Evolutionary conservation across 1,140 invertebrate species (phyloP), one percentile per base, ranked within the genome.

Genomic region (Helicoverpa zea): DNA sequence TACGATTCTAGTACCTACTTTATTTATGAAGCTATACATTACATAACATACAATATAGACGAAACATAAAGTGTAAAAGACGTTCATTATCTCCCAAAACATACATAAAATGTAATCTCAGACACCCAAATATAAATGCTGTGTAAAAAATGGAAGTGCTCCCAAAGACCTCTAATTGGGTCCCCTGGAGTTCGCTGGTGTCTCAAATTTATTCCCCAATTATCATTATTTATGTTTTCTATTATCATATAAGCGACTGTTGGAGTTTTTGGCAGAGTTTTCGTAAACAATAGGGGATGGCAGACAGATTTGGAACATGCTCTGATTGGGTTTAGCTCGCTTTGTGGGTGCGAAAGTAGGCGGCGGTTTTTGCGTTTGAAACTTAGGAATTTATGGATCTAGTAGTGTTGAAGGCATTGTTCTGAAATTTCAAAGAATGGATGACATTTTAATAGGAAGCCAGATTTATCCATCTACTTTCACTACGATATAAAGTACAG

Each of bases 151-250:
- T 35, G 23, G 30, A 63, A 64, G 18, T 30, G 16, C 29, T 51
- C 49, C n/a, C 23, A 52, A 52, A 47, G 49, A 52, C 66, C 66
- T 13, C 59, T 52, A 70, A 70, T 70, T 70, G 66, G 47, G 66
- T 66, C 43, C 66, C 23, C 47, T 18, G 11, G 47, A 52, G 66
- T 23, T 63, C 3, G 18, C 18, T 51, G 23, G 14, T 58, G 51
- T 73, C 14, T 14, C 5, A 52, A 73, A 73, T 73, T 73, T 73
- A 56, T 73, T 56, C n/a, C 18, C 29, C 29, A 73, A 73, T 73
- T 73, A 73, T 56, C 70, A 73, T 73, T 73, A 73, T 73, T 73
- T 73, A 73, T 73, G 47, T 13, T 51, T 16, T 23, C 49, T 52
- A 23, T 70, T 70, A 70, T 23, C 49, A 70, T 52, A 70, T 52